Evolutionary conservation across 2,113 vertebrate genomes (phyloP).

Genomic region (Hyla sarda): DNA sequence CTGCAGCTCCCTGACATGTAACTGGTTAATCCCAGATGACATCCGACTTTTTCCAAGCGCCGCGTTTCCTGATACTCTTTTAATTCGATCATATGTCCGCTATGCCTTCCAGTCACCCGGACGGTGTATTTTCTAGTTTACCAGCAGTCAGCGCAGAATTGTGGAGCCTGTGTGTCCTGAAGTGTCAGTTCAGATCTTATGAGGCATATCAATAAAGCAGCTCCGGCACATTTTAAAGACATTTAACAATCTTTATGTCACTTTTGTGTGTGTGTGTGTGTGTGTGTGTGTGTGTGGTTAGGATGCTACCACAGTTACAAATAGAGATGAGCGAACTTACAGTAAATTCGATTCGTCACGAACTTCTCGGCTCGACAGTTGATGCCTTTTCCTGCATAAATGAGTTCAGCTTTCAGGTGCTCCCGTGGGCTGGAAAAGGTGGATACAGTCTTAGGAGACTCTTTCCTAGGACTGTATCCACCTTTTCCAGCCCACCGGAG

Average conservation of each 20-base stretch:
- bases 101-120: constrained; percentile 8
- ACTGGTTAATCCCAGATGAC: background rate
- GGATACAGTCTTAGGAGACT: no score
- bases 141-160: background rate
- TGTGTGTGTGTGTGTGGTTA: background rate
- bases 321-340: no score
- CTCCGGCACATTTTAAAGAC: background rate
- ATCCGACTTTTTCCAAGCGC: background rate
- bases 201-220: background rate
- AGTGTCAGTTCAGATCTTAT: background rate
- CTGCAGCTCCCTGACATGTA: background rate
- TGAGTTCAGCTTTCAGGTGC: no score
- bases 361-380: no score
- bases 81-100: background rate
- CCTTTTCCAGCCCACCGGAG: no score
- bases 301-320: background rate
- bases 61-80: background rate
- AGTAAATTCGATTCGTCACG: no score
- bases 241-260: background rate
- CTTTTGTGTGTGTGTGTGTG: background rate
- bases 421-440: no score
- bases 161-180: background rate
- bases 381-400: no score
- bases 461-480: no score
- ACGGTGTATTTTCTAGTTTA: background rate